phyloP scores from a whole-genome alignment of 2,797 vertebrate species.

The Danio tinwini region DNA sequence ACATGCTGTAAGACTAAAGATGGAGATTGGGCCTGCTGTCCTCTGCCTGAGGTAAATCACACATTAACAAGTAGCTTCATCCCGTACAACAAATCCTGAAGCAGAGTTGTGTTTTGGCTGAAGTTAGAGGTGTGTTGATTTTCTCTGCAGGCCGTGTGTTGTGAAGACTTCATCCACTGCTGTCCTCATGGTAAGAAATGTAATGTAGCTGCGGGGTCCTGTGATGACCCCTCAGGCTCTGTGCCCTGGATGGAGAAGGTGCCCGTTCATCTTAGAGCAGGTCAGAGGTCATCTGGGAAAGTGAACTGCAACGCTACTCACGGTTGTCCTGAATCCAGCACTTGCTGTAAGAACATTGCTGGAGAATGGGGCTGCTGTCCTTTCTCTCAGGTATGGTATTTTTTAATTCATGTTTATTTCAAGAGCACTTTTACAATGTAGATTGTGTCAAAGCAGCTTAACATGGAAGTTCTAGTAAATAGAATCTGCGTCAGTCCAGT shows the following conservation, averaged over 20 bases:
- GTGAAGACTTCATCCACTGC: slow-evolving; percentile 66
- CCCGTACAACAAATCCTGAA: too few relatives aligned
- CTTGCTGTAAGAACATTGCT: slow-evolving; percentile 42
- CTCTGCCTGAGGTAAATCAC: slow-evolving; percentile 72
- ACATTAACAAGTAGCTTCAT: too few relatives aligned
- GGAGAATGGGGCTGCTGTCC: slow-evolving; percentile 51
- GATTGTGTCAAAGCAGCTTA: too few relatives aligned
- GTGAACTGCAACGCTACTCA: slow-evolving; percentile 51
- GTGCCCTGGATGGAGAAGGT: slow-evolving; percentile 57
- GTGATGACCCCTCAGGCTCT: slow-evolving; percentile 44
- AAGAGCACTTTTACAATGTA: too few relatives aligned
- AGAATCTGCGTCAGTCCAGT: too few relatives aligned
- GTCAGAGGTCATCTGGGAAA: background rate
- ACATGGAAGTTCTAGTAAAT: too few relatives aligned
- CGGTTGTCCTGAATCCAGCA: slow-evolving; percentile 26
- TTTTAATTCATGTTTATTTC: background rate
- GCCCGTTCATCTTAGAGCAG: slow-evolving; percentile 8
- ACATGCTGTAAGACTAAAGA: slow-evolving; percentile 78
- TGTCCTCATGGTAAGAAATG: slow-evolving; percentile 68
- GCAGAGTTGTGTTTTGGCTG: background rate
- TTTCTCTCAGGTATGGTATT: slow-evolving; percentile 42
- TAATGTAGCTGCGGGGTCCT: slow-evolving; percentile 48
- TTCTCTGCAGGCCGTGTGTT: slow-evolving; percentile 65
- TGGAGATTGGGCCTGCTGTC: slow-evolving; percentile 73
- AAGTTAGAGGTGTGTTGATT: background rate